Conservation (phyloP, 2,113 vertebrate genomes). For the Hyaena hyaena region DNA sequence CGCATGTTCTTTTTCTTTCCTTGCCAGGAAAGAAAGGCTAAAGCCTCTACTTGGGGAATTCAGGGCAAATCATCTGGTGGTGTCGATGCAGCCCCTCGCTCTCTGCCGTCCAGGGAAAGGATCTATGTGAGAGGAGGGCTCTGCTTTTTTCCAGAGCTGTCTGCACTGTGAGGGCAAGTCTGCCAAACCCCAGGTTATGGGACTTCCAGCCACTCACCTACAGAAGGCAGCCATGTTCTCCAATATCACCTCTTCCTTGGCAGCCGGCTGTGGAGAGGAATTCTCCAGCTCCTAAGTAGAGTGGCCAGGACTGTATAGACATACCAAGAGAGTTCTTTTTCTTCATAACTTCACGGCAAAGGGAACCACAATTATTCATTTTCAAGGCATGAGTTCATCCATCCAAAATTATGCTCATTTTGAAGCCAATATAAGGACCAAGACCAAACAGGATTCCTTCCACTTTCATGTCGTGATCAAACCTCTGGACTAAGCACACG, state of each 20-base stretch:
- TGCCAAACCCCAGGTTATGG: not conserved
- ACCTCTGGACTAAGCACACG: not conserved
- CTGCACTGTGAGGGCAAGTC: not conserved
- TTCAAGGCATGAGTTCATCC: not conserved
- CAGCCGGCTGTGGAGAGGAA: too few species aligned
- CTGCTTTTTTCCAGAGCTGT: not conserved
- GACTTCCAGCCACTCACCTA: not conserved
- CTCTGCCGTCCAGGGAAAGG: not conserved
- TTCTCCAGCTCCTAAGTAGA: not conserved
- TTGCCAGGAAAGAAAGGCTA: not conserved
- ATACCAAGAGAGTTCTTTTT: not conserved
- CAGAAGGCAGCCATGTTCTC: not conserved
- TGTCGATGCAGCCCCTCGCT: not conserved
- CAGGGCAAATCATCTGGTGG: not conserved
- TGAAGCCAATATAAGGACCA: not conserved
- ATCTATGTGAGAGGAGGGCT: not conserved
- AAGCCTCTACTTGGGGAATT: not conserved
- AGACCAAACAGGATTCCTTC: not conserved
- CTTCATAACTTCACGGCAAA: not conserved
- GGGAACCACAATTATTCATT: not conserved
- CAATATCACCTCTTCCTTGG: not conserved
- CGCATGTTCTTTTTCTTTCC: not conserved
- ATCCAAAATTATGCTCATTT: not conserved
- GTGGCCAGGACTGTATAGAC: not conserved
- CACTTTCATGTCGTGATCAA: not conserved